Conservation (phyloP, 2,888 invertebrate species). For the Athetis lepigone region DNA sequence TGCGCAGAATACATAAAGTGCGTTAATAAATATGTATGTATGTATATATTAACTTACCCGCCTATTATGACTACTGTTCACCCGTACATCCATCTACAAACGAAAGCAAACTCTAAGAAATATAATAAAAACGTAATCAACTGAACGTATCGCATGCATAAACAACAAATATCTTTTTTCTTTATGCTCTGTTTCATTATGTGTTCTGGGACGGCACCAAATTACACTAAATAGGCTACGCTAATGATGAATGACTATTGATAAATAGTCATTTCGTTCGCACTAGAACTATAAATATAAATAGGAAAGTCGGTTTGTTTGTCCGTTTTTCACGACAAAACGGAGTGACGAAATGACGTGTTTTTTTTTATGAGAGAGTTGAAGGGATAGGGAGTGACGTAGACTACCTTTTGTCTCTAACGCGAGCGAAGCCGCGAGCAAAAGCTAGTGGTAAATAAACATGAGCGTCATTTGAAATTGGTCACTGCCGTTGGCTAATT, state of each 20-base stretch:
- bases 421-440: too few species aligned
- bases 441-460: too few species aligned
- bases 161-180: constrained; percentile 44
- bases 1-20: constrained; percentile 62
- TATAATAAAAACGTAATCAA: constrained; percentile 74
- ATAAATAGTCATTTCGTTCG: neutral
- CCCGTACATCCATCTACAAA: constrained; percentile 91
- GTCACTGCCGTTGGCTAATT: too few species aligned
- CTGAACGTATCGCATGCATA: constrained; percentile 63
- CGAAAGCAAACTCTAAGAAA: constrained; percentile 88
- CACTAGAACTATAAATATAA: too few species aligned
- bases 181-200: constrained; percentile 15
- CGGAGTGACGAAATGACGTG: too few species aligned
- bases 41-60: constrained; percentile 87
- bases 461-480: too few species aligned
- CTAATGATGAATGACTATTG: too few species aligned
- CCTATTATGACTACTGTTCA: constrained; percentile 91
- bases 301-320: too few species aligned
- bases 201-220: constrained; percentile 26
- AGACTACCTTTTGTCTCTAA: too few species aligned
- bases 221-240: neutral
- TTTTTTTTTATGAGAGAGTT: too few species aligned
- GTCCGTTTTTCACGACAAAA: too few species aligned
- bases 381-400: too few species aligned
- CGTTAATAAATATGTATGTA: constrained; percentile 76